These are phyloP conservation scores for Suncus etruscus DNA, from an alignment of 2,113 vertebrate genomes.

Conservation along the genomic window DNA sequence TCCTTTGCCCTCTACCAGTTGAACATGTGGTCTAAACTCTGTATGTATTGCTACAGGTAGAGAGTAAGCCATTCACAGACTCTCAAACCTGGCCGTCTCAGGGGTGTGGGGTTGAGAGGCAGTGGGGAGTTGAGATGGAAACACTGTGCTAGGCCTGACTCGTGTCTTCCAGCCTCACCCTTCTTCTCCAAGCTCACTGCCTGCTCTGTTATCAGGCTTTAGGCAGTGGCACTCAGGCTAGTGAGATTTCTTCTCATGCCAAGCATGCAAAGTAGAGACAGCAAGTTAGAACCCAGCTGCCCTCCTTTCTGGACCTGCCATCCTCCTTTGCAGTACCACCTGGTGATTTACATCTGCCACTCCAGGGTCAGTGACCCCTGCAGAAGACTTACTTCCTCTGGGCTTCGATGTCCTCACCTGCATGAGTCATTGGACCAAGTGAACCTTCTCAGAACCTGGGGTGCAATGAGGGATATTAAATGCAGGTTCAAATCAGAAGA, in stretches of 20 bases:
- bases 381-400: neutral
- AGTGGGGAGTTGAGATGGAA: neutral
- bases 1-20: neutral
- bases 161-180: neutral
- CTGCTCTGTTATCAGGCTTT: neutral
- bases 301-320: neutral
- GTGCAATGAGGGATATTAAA: neutral
- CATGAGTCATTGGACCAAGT: neutral
- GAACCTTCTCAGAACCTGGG: neutral
- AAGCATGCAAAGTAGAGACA: neutral
- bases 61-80: neutral
- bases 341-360: too few relatives aligned
- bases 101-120: neutral
- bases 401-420: neutral
- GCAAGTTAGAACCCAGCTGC: neutral
- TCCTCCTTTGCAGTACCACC: neutral
- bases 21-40: neutral
- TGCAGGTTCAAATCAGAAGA: too few relatives aligned
- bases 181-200: neutral
- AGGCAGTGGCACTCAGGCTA: neutral
- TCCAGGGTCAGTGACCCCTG: neutral
- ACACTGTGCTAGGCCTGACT: too few relatives aligned
- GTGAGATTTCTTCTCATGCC: neutral
- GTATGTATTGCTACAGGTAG: neutral
- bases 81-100: too few relatives aligned